Evolutionary conservation across 1,140 invertebrate genomes (phyloP), one percentile per base, ranked within the genome.

Genomic region (Antheraea mylitta): DNA sequence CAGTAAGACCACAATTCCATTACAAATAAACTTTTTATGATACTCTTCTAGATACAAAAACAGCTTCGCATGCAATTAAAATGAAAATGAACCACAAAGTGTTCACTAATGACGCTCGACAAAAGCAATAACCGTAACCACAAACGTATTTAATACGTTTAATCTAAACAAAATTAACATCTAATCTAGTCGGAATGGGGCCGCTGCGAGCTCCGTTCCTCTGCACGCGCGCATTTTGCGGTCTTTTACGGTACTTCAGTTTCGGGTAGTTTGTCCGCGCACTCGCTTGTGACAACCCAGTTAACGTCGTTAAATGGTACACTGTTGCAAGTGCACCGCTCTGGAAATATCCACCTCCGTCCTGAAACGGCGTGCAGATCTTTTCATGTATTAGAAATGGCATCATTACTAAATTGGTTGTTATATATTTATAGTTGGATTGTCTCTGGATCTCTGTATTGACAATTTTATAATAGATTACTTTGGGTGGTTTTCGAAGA

Each of bases 231-330:
- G 16, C 45, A 53, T 53, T 53, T 61, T 61, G 60, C 60, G 60
- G 60, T 71, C 74, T 79, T 81, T 79, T 80, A 82, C 78, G 64
- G 76, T 72, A 66, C 66, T 78, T 71, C 69, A 77, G 78, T 78
- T 84, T 79, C 74, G 74, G 76, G 69, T 73, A 73, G 79, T 80
- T 80, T 78, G 75, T 68, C 70, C 73, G 67, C 67, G 69, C 77
- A 67, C 70, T 73, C 72, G 73, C 66, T 72, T 78, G 73, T 69
- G 77, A 78, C 82, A 79, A 75, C 70, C 61, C 66, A 76, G 79
- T 70, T 85, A 83, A 81, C 82, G 78, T 80, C 78, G 81, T 83
- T 80, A 80, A 83, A 78, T 72, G 75, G 69, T 78, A 83, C 81
- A 83, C 74, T 78, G 81, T 83, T 75, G 79, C 68, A 71, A 68